Percentiles rank a stretch among this genome's conserved stretches.
Evolutionary conservation across 2,888 invertebrate species (phyloP).

Genomic region (Apamea monoglypha): DNA sequence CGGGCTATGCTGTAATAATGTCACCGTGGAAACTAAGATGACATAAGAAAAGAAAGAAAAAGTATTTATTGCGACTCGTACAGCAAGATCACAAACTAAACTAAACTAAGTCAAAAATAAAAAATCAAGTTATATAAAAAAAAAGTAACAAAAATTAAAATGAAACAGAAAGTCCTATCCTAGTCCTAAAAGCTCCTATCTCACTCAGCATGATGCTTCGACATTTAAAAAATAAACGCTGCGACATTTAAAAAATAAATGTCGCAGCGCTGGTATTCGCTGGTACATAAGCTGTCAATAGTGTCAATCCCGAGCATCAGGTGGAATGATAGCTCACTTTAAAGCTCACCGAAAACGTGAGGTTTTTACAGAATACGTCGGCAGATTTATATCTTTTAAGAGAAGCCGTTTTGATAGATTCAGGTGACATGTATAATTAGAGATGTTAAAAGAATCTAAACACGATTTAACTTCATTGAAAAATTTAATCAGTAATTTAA

Average conservation of each 20-base stretch:
- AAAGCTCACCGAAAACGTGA: neutral
- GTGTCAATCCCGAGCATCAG: neutral
- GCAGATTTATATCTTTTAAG: neutral
- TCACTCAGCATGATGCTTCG: too few species aligned
- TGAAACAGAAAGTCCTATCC: too few species aligned
- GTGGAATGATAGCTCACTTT: neutral
- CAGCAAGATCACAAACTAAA: too few species aligned
- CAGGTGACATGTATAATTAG: neutral
- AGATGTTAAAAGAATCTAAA: neutral
- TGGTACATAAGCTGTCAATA: neutral
- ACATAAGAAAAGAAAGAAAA: too few species aligned
- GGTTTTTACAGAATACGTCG: neutral
- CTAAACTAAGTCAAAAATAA: too few species aligned
- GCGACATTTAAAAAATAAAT: too few species aligned
- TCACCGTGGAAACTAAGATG: neutral
- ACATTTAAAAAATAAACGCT: too few species aligned
- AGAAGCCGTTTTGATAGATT: neutral
- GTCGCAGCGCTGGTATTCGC: too few species aligned
- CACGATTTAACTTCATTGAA: neutral
- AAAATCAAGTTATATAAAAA: too few species aligned
- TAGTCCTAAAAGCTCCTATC: too few species aligned
- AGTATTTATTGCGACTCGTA: too few species aligned
- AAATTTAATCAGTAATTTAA: neutral
- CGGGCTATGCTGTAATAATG: neutral
- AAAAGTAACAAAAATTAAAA: too few species aligned